Evolutionary conservation across 2,797 vertebrate species (phyloP), one percentile per base, ranked within the genome.

Genomic region (Chrosomus eos): DNA sequence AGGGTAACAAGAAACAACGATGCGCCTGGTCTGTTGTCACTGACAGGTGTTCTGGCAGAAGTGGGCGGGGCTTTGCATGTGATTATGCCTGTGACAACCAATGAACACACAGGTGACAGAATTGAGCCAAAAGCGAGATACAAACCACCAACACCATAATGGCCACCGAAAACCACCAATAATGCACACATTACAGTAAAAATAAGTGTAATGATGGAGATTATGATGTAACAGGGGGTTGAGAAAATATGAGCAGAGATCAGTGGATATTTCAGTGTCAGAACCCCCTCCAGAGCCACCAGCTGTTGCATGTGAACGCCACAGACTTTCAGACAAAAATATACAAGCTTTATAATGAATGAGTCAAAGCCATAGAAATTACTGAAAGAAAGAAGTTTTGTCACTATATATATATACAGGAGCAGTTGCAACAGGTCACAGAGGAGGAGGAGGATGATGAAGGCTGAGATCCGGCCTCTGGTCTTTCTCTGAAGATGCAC

Each of bases 221-320:
- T 23, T 5, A 33, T 33, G 43, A 67, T 38, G 53, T 70, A 68
- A 62, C 33, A 55, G 0, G 40, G 31, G 2, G 2, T 23, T 16
- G 64, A 68, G 43, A 48, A 80, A 53, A 79, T 28, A 7, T 9
- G 58, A 79, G 76, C 53, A n/a, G 38, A 79, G 5, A 45, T 43
- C 38, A 13, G 3, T 1, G 31, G 66, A 53, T 72, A 36, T 81
- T 40, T 71, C 33, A 26, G 18, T 7, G 64, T 23, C 21, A 81
- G 66, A 71, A 58, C 16, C 2, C 48, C 66, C 83, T 84, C 75
- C 67, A 85, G 67, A 26, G 74, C 26, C 64, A 84, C 82, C 48
- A 84, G n/a, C 62, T 40, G 48, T 0, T 78, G 74, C 19, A 85
- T 38, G 26, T 72, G 58, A 85, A 79, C 16, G 0, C 75, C 67